Evolutionary conservation across 2,797 vertebrate genomes (phyloP), one percentile per base, ranked within the genome.

Genomic region (Rhinichthys osculus): DNA sequence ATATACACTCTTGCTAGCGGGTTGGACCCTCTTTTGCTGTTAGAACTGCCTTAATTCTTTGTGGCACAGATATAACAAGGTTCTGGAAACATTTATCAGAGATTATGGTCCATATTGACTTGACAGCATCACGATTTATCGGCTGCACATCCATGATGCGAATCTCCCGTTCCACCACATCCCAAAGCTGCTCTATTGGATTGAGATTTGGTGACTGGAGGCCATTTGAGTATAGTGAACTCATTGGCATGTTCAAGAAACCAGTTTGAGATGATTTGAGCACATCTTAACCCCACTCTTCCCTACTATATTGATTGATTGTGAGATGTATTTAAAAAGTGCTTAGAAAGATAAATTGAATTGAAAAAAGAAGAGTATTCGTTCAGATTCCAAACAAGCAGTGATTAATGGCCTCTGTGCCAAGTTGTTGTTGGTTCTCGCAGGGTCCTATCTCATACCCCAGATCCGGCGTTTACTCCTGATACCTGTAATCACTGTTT

Each of bases 71-170:
- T 76, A 57, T 27, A 77, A 38, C 33, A 78, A 78, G 6, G 52
- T 40, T 2, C 50, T 38, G 52, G 11, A 54, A 69, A 52, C 64
- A 81, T 69, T 52, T 44, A 30, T 69, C 42, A 52, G 30, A 81
- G 19, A 81, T 66, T 27, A 54, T 81, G 21, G 19, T 40, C 23
- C 80, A 82, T 40, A 71, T 57, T 81, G 87, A 92, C 82, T 89
- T 90, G 83, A 91, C 72, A 69, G 78, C 79, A 88, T 92, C 89
- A 91, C 19, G 0, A 91, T 93, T 93, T 93, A 85, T 92, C 79
- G 44, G 91, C 87, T 92, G 87, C 88, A 92, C 88, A 91, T 93
- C 88, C 69, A 89, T 90, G 70, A 92, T 91, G 89, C 0, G 3
- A 91, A 87, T 91, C 82, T 93, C 86, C 23, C n/a, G 7, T 90